A percentile compares a stretch with the other conserved stretches of the same genome.
These are phyloP conservation scores for Bothrops jararaca DNA, from an alignment of 2,113 vertebrate genomes.

Conservation along the genomic window DNA sequence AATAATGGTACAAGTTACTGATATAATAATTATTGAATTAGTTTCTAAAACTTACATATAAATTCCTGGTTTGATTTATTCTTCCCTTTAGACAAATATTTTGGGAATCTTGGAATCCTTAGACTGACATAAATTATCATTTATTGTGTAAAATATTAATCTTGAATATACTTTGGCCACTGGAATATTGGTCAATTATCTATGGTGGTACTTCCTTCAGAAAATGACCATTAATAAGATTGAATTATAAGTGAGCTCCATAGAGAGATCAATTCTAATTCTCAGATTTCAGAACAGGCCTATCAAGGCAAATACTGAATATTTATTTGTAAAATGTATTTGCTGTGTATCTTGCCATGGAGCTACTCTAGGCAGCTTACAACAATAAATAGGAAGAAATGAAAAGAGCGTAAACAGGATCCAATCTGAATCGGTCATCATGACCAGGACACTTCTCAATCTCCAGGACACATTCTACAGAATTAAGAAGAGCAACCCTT, in stretches of 20 bases:
- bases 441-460: too few species aligned
- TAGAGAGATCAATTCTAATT: background rate
- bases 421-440: too few species aligned
- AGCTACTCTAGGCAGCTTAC: too few species aligned
- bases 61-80: background rate
- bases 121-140: background rate
- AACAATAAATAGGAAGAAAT: too few species aligned
- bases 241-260: background rate
- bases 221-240: background rate
- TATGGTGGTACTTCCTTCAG: background rate
- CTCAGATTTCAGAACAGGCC: background rate
- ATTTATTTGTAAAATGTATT: too few species aligned
- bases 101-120: background rate
- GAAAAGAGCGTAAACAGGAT: too few species aligned
- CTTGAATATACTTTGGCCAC: background rate
- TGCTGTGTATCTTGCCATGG: too few species aligned
- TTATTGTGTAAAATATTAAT: background rate
- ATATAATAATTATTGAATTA: background rate
- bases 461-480: too few species aligned
- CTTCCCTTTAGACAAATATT: background rate
- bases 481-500: too few species aligned
- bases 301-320: background rate
- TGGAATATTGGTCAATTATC: background rate
- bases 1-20: background rate
- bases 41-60: background rate